These are phyloP conservation scores for Cydia amplana DNA, from an alignment of 1,140 invertebrate genomes.

Conservation along the genomic window DNA sequence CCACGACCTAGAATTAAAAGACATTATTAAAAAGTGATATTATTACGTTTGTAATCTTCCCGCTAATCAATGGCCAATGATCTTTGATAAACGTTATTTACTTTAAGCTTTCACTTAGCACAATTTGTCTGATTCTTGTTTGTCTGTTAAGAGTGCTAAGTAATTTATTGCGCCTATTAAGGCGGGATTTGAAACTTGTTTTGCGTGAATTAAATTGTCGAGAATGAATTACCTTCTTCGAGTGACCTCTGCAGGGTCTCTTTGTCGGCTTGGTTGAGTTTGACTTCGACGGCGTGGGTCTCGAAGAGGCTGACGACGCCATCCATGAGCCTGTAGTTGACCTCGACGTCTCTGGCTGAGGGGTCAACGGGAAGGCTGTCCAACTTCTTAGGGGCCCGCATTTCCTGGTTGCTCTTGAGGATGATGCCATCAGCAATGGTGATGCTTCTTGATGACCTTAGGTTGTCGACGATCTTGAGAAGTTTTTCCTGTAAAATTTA, in stretches of 20 bases:
- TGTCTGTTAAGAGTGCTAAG: constrained; percentile 10
- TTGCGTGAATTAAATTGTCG: neutral
- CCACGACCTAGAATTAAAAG: constrained; percentile 59
- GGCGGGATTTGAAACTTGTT: neutral
- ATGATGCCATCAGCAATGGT: constrained; percentile 64
- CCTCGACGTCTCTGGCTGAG: constrained; percentile 64
- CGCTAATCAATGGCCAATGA: constrained; percentile 8
- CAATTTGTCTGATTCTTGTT: constrained; percentile 16
- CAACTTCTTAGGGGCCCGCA: constrained; percentile 54
- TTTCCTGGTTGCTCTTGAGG: constrained; percentile 61
- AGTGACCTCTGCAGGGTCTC: constrained; percentile 68
- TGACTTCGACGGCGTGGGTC: constrained; percentile 69
- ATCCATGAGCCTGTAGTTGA: constrained; percentile 70
- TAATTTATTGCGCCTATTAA: constrained; percentile 8
- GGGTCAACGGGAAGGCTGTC: constrained; percentile 67
- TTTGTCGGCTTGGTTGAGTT: constrained; percentile 71
- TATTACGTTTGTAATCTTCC: constrained; percentile 19
- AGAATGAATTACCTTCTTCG: constrained; percentile 63
- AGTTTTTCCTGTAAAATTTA: constrained; percentile 69
- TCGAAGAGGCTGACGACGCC: constrained; percentile 70
- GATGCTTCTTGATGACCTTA: constrained; percentile 60
- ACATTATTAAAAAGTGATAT: constrained; percentile 16
- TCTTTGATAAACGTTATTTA: constrained; percentile 19
- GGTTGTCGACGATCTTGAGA: constrained; percentile 68
- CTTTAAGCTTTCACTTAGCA: constrained; percentile 30